Percentiles rank a stretch among this genome's conserved stretches.
Evolutionary conservation across 2,888 invertebrate species (phyloP).

Genomic region (Ectemnius continuus): DNA sequence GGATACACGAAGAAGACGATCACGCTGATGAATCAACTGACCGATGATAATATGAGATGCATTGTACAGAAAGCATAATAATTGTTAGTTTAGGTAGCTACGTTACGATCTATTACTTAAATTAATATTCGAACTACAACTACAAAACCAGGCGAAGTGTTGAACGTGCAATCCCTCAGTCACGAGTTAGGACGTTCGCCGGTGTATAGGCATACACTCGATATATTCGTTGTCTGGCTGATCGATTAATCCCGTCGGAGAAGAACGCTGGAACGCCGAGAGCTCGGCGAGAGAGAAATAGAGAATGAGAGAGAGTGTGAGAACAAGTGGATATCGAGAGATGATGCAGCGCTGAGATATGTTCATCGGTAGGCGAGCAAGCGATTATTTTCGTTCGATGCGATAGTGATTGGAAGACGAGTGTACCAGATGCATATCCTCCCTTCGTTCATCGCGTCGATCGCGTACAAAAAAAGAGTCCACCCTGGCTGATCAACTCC

Average conservation of each 20-base stretch:
- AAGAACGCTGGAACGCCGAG: neutral
- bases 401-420: no score
- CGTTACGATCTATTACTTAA: conserved; percentile 70
- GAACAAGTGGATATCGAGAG: no score
- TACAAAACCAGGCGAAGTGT: conserved; percentile 41
- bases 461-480: no score
- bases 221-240: conserved; percentile 26
- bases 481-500: no score
- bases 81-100: conserved; percentile 75
- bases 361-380: no score
- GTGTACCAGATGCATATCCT: no score
- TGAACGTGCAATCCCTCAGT: conserved; percentile 47
- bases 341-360: no score
- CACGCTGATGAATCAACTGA: conserved; percentile 24
- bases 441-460: no score
- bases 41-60: conserved; percentile 42
- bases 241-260: conserved; percentile 20
- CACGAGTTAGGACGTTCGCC: conserved; percentile 54
- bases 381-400: no score
- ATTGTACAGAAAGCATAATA: conserved; percentile 76
- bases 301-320: no score
- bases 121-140: conserved; percentile 45
- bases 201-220: conserved; percentile 3
- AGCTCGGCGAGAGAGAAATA: no score
- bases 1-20: conserved; percentile 18